These are phyloP conservation scores for Silurus asotus DNA, from an alignment of 2,113 vertebrate genomes.

Conservation along the genomic window DNA sequence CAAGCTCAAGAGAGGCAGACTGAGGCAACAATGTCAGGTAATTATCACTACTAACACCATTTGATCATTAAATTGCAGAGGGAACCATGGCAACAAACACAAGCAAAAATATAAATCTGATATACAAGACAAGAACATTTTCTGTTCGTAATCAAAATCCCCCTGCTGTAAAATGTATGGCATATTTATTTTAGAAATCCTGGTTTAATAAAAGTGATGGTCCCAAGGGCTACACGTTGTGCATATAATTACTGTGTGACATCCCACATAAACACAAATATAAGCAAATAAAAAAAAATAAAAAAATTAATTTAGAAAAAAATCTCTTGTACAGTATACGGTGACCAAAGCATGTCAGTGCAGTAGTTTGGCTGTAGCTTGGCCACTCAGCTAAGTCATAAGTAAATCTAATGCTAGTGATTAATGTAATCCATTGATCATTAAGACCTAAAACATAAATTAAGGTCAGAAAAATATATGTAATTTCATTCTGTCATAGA, in stretches of 20 bases:
- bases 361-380: neutral
- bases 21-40: conserved; percentile 21
- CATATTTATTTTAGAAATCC: neutral
- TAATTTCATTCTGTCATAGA: no score
- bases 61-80: conserved; percentile 22
- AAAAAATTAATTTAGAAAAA: neutral
- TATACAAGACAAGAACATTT: neutral
- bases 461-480: neutral
- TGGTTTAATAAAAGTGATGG: neutral
- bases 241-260: neutral
- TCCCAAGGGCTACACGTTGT: no score
- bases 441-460: neutral
- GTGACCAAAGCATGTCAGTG: neutral
- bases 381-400: neutral
- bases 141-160: neutral
- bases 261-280: neutral
- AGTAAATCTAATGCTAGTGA: neutral
- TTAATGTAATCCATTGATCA: neutral
- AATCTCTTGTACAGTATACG: neutral
- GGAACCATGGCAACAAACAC: conserved; percentile 39
- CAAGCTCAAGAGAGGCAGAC: neutral
- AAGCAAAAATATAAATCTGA: neutral
- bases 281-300: neutral
- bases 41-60: conserved; percentile 41
- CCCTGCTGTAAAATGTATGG: conserved; percentile 1